phyloP scores from a whole-genome alignment of 1,140 invertebrate genomes.

The Aphis craccivora region DNA sequence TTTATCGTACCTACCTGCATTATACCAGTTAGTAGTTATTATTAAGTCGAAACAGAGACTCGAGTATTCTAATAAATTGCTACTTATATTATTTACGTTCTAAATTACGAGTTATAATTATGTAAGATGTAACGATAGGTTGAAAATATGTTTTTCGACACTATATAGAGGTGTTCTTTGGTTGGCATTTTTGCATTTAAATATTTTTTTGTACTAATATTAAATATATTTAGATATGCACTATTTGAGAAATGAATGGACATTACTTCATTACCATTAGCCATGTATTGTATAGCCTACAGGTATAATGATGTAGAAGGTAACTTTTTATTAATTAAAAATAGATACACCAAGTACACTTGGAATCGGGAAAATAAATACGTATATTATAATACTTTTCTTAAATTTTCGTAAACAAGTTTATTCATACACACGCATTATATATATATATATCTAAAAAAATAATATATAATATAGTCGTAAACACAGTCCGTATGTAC shows the following conservation, averaged over 20 bases:
- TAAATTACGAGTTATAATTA: no score
- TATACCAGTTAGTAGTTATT: no score
- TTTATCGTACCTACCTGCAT: no score
- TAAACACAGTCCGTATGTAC: neutral
- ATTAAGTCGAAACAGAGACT: no score
- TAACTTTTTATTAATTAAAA: no score
- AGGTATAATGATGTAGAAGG: no score
- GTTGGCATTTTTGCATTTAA: neutral
- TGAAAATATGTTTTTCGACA: neutral
- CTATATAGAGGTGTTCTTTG: neutral
- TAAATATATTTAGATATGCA: neutral
- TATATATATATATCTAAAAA: neutral
- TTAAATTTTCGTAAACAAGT: neutral
- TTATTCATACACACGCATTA: no score
- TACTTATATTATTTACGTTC: no score
- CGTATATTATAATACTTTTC: neutral
- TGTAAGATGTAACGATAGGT: neutral
- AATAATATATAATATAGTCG: neutral
- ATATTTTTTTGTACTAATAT: neutral
- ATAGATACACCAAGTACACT: no score
- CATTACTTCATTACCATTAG: neutral
- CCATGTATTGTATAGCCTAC: neutral
- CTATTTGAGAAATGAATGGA: neutral
- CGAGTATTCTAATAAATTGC: no score
- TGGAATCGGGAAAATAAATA: no score